Evolutionary conservation across 2,888 invertebrate species (phyloP), one percentile per base, ranked within the genome.

Genomic region (Campaea margaritaria): DNA sequence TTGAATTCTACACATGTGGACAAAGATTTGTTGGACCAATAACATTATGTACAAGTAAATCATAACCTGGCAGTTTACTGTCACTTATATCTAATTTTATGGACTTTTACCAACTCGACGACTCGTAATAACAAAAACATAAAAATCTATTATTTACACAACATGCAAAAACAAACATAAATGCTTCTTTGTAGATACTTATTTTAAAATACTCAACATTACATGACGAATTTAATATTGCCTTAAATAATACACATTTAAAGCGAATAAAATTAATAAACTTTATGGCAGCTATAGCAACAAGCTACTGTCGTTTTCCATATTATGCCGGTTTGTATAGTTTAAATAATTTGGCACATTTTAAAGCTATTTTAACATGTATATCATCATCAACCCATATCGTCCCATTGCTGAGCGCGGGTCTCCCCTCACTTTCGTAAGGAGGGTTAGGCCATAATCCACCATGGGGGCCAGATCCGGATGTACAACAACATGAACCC

Each of bases 101-200:
- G 15, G 28, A 28, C n/a, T 53, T 9, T 14, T 14, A 8, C 16
- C 39, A 12, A 27, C 48, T 36, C 1, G 4, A 49, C 16, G 45
- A 57, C 50, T 45, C 21, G 21, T 21, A 21, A 21, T 21, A 21
- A 21, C 21, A 46, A 52, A 47, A 49, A 43, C 27, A 31, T 41
- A 43, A 45, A n/a, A 28, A 44, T 21, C 36, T 34, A 41, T 51
- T 47, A 60, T 50, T 43, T 55, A 50, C 50, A 51, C 13, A 51
- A 50, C 50, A 54, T 60, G 50, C 54, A 51, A 51, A 28, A 50
- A 50, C 34, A 54, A 54, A 54, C 15, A 46, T 46, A 51, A 47
- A 42, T 16, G 16, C 45, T 57, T 16, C n/a, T 45, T 15, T 47
- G 12, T 41, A 42, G 7, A 50, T 21, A 41, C 21, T 31, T 14